Evolutionary conservation across 2,888 invertebrate genomes (phyloP).

Genomic region (Rhogogaster chlorosoma): DNA sequence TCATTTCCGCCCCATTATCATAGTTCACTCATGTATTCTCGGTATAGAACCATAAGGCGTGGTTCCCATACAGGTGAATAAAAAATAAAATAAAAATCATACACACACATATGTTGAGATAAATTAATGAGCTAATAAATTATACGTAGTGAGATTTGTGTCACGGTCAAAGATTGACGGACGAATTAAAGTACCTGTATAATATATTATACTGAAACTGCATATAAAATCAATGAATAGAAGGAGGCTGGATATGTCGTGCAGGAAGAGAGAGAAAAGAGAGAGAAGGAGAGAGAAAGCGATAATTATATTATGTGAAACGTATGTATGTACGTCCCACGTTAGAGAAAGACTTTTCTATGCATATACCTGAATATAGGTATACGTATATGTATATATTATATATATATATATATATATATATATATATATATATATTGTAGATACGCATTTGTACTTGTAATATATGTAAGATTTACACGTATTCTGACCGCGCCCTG

Average conservation of each 20-base stretch:
- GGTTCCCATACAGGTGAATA: neutral
- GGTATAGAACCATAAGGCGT: neutral
- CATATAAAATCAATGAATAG: neutral
- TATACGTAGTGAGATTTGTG: conserved; percentile 40
- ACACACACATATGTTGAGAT: neutral
- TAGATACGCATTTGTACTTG: neutral
- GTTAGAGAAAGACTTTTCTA: conserved; percentile 13
- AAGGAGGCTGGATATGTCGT: no score
- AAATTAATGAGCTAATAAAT: conserved; percentile 35
- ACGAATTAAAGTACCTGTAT: conserved; percentile 7
- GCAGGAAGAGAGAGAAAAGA: neutral
- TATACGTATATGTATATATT: neutral
- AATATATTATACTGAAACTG: neutral
- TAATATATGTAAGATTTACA: conserved; percentile 11
- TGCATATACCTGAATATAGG: neutral
- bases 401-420: no score
- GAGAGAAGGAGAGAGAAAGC: conserved; percentile 31
- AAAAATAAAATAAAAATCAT: neutral
- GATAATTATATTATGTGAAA: conserved; percentile 12
- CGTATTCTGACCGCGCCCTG: conserved; percentile 59
- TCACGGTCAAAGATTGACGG: conserved; percentile 47
- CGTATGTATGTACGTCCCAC: neutral
- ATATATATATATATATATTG: conserved; percentile 2
- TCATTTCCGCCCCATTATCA: neutral
- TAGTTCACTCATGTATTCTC: neutral